phyloP scores from a whole-genome alignment of 2,888 invertebrate genomes.

The Aricia artaxerxes region DNA sequence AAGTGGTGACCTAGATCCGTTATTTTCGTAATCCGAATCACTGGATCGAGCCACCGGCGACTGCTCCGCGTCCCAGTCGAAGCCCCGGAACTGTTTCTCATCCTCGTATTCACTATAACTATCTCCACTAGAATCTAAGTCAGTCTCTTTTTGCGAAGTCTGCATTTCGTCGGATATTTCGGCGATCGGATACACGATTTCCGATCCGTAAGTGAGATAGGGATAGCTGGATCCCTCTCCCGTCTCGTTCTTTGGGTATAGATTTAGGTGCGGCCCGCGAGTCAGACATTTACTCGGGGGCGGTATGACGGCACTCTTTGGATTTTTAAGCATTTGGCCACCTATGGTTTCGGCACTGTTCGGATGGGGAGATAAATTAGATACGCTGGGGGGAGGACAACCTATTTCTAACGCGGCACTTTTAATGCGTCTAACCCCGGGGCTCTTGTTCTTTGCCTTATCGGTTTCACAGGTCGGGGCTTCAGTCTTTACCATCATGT shows the following conservation, averaged over 20 bases:
- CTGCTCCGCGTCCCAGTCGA: constrained; percentile 75
- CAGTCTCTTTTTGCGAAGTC: constrained; percentile 83
- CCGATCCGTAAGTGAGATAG: constrained; percentile 83
- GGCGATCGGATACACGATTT: constrained; percentile 91
- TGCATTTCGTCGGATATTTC: constrained; percentile 91
- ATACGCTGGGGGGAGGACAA: constrained; percentile 84
- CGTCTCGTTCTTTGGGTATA: constrained; percentile 83
- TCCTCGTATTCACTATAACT: constrained; percentile 83
- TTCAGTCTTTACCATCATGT: constrained; percentile 77
- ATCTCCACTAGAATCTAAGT: constrained; percentile 80
- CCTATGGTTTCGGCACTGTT: constrained; percentile 90
- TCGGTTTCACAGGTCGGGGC: constrained; percentile 70
- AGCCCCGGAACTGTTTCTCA: constrained; percentile 77
- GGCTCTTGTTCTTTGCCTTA: constrained; percentile 78
- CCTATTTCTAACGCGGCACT: constrained; percentile 86
- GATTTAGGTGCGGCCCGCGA: constrained; percentile 85
- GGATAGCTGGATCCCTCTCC: constrained; percentile 89
- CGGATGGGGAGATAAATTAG: constrained; percentile 88
- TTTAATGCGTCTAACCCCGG: constrained; percentile 84
- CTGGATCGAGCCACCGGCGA: constrained; percentile 74
- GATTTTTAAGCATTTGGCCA: constrained; percentile 84
- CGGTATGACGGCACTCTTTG: constrained; percentile 82
- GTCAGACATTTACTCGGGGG: constrained; percentile 86
- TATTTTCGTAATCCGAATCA: constrained; percentile 85
- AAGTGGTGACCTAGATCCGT: constrained; percentile 85